phyloP scores from a whole-genome alignment of 2,797 vertebrate genomes.

The Spondyliosoma cantharus region DNA sequence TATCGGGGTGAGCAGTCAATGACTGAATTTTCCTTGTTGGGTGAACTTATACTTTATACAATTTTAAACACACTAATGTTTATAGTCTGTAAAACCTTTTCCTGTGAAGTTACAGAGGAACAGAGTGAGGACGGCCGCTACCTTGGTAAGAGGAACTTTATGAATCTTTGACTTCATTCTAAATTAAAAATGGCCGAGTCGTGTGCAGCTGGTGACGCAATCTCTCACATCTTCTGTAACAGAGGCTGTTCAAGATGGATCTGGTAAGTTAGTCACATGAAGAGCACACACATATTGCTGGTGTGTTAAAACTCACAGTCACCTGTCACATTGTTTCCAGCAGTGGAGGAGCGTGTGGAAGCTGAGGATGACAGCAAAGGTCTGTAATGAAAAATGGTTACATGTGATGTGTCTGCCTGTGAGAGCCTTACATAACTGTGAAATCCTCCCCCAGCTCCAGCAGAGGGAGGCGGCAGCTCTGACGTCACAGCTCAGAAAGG shows the following conservation, averaged over 20 bases:
- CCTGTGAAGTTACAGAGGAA: conserved; percentile 63
- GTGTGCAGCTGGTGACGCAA: neutral
- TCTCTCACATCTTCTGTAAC: conserved; percentile 31
- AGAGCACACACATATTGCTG: neutral
- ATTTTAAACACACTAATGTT: too few species aligned
- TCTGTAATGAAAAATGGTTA: conserved; percentile 36
- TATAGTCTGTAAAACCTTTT: conserved; percentile 1
- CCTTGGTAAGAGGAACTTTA: conserved; percentile 66
- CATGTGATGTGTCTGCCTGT: conserved; percentile 25
- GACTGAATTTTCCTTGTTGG: too few species aligned
- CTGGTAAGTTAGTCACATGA: conserved; percentile 61
- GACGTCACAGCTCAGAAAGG: conserved; percentile 56
- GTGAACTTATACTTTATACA: too few species aligned
- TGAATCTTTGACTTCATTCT: conserved; percentile 9
- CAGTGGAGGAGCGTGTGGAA: conserved; percentile 55
- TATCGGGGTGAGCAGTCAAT: too few species aligned
- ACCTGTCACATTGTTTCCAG: conserved; percentile 33
- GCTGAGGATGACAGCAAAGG: conserved; percentile 47
- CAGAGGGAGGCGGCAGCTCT: conserved; percentile 59
- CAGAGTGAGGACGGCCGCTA: conserved; percentile 55
- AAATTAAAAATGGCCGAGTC: neutral
- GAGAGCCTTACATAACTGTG: conserved; percentile 47
- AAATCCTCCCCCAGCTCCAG: conserved; percentile 43
- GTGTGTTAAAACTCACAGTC: neutral
- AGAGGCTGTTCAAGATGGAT: conserved; percentile 70